Conservation (phyloP, 2,888 invertebrate species). For the Chirona hameri region DNA sequence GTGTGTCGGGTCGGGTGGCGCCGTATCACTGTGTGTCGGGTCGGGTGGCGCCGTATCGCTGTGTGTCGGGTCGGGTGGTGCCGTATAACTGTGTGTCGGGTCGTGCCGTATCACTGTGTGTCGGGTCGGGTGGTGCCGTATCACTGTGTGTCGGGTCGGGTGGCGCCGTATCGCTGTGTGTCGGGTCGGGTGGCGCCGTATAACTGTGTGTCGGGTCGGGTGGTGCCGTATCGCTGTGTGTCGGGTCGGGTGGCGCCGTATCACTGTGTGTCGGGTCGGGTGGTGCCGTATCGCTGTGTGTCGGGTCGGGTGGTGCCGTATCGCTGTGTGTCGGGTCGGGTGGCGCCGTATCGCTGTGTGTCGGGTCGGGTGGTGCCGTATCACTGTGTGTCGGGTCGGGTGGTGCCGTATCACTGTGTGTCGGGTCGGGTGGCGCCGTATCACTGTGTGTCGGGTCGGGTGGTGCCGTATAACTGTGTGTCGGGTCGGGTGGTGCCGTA, state of each 20-base stretch:
- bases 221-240: constrained; percentile 44
- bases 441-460: neutral
- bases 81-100: too few species aligned
- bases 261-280: neutral
- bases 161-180: constrained; percentile 44
- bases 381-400: neutral
- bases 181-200: too few species aligned
- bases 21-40: too few species aligned
- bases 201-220: neutral
- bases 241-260: too few species aligned
- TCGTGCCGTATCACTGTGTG: too few species aligned
- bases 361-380: too few species aligned
- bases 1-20: neutral
- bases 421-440: neutral
- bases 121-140: neutral
- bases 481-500: neutral
- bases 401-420: too few species aligned
- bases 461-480: too few species aligned
- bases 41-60: constrained; percentile 41
- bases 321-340: neutral
- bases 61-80: too few species aligned
- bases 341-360: constrained; percentile 44
- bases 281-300: constrained; percentile 44
- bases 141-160: neutral
- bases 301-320: too few species aligned